A percentile compares a stretch with the other conserved stretches of the same genome.
Evolutionary conservation across 2,888 invertebrate genomes (phyloP).

Genomic region (Dryobotodes eremita): DNA sequence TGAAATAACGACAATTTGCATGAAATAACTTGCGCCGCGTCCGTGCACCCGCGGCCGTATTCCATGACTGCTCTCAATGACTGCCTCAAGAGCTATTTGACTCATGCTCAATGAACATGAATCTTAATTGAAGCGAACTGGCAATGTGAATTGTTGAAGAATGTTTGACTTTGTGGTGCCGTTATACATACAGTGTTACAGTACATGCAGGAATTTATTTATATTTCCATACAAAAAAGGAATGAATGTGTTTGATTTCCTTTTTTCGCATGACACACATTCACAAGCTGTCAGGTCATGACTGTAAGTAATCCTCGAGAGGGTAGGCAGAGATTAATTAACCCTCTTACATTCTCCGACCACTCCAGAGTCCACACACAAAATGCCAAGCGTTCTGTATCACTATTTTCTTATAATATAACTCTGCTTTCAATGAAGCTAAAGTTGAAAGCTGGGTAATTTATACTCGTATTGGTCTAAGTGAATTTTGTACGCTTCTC

Average conservation of each 20-base stretch:
- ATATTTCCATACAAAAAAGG: conserved; percentile 50
- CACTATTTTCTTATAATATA: background rate
- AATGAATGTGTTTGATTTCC: conserved; percentile 45
- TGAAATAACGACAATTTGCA: conserved; percentile 85
- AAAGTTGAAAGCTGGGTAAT: background rate
- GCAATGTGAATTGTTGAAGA: conserved; percentile 76
- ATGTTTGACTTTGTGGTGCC: conserved; percentile 64
- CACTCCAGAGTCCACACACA: conserved; percentile 1
- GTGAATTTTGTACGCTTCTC: background rate
- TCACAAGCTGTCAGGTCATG: conserved; percentile 35
- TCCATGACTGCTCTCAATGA: conserved; percentile 83
- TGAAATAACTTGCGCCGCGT: conserved; percentile 68
- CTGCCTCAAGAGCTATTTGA: conserved; percentile 76
- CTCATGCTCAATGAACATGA: conserved; percentile 88
- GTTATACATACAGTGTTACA: conserved; percentile 52
- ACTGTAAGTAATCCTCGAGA: conserved; percentile 28
- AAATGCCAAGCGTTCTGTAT: background rate
- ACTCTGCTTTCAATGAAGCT: background rate
- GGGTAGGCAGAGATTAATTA: conserved; percentile 42
- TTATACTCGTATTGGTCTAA: background rate
- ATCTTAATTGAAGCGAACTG: conserved; percentile 85
- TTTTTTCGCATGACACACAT: conserved; percentile 56
- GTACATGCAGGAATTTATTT: conserved; percentile 47
- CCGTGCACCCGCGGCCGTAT: conserved; percentile 63
- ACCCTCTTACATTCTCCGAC: background rate